Base-by-base conservation (phyloP, 2,113 vertebrate species). In the Arvicanthis niloticus region DNA sequence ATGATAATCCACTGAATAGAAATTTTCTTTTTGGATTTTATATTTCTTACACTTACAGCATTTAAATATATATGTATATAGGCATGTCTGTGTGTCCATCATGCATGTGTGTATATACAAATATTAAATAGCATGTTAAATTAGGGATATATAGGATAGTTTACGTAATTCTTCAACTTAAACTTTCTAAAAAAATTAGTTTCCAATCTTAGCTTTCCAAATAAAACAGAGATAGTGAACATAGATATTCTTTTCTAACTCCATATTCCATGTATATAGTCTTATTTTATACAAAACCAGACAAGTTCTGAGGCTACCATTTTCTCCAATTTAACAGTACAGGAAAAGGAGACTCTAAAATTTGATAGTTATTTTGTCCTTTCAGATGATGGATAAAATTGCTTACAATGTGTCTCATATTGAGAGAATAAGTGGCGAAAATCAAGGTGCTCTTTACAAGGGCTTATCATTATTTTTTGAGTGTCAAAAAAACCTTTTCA, bases 281-380 rank as follows among this genome's bases (percentile, higher is more conserved):
- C 67, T 72, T 16, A 88, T 90, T 87, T 88, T n/a, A 67, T 51
- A 2, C 15, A 77, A 94, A 92, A 81, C 16, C 6, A 51, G 86
- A 76, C 51, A 3, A 77, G 76, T 48, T 87, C n/a, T 89, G 26
- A 72, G 16, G n/a, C 58, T 76, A 37, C 73, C 56, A 89, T 95
- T 89, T 92, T 24, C 40, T 75, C 10, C 73, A 89, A 15, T 81
- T 81, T 95, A 76, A 37, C 12, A 91, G n/a, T 53, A 40, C 26
- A 84, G 40, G 48, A 45, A 58, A 58, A 95, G 4, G 11, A 94
- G 13, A 48, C 10, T 81, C 31, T 87, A 65, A 87, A 77, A 96
- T 82, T 77, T 95, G 91, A 70, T 40, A 62, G 45, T 48, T 80
- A 75, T 92, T 94, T 94, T 72, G 48, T 86, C 48, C 8, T 91